phyloP scores from a whole-genome alignment of 1,140 invertebrate genomes.

The Zaprionus camerounensis region DNA sequence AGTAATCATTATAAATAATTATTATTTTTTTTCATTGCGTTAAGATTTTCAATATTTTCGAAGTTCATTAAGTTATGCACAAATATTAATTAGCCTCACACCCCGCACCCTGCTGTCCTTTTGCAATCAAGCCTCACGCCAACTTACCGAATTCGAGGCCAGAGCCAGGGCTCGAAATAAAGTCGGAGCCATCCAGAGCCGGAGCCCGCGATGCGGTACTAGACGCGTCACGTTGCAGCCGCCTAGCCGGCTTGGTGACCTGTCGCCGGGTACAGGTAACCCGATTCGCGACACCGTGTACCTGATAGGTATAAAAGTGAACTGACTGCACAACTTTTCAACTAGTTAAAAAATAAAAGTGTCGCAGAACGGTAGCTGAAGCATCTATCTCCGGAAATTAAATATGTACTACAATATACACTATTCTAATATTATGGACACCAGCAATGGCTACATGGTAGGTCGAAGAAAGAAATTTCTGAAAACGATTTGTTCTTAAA shows the following conservation, averaged over 20 bases:
- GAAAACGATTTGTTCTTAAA: neutral
- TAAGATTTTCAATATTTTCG: neutral
- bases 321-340: slow-evolving; percentile 30
- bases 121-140: slow-evolving; percentile 64
- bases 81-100: slow-evolving; percentile 46
- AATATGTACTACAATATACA: slow-evolving; percentile 30
- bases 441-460: slow-evolving; percentile 6
- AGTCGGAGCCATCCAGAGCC: slow-evolving; percentile 12
- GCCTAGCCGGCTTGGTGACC: slow-evolving; percentile 15
- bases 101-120: slow-evolving; percentile 19
- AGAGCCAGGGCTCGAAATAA: neutral
- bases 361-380: slow-evolving; percentile 44
- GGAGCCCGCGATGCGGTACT: neutral
- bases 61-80: slow-evolving; percentile 36
- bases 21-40: too few species aligned
- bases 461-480: neutral
- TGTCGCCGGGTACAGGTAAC: slow-evolving; percentile 53
- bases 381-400: slow-evolving; percentile 41
- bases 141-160: slow-evolving; percentile 12
- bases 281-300: slow-evolving; percentile 39
- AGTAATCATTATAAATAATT: neutral
- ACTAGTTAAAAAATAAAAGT: slow-evolving; percentile 67
- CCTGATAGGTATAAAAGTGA: slow-evolving; percentile 68
- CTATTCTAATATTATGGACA: slow-evolving; percentile 11
- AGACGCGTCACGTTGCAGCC: slow-evolving; percentile 1